These are phyloP conservation scores for Dicerorhinus sumatrensis DNA, from an alignment of 2,113 vertebrate genomes.

Conservation along the genomic window DNA sequence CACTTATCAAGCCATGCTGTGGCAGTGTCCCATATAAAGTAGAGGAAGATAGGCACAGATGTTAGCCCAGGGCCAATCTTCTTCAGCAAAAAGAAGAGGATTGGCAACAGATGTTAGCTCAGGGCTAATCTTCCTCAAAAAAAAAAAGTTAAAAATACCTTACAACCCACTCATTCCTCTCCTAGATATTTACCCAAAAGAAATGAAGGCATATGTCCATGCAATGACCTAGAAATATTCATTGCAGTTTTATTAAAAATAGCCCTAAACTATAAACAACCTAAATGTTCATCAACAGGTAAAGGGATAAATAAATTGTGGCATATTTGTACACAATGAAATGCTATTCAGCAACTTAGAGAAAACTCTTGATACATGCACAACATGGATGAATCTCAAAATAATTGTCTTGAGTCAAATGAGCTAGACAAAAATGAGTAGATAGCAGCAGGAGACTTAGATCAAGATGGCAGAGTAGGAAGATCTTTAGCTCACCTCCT, in stretches of 20 bases:
- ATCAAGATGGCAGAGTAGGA: too few relatives aligned
- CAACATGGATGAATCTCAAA: conserved; percentile 26
- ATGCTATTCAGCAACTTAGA: conserved; percentile 44
- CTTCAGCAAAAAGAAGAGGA: too few relatives aligned
- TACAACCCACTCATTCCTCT: not conserved
- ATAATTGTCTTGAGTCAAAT: conserved; percentile 44
- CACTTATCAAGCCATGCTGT: too few relatives aligned
- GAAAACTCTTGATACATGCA: not conserved
- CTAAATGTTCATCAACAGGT: not conserved
- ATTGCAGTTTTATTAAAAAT: not conserved
- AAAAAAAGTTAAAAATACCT: not conserved
- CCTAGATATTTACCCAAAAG: not conserved
- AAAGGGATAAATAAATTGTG: not conserved
- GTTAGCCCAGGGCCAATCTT: too few relatives aligned
- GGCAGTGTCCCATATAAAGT: too few relatives aligned
- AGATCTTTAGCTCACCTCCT: too few relatives aligned
- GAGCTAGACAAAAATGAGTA: not conserved
- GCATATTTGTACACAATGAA: not conserved
- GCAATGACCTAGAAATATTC: not conserved
- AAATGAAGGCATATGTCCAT: not conserved
- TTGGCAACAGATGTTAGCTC: too few relatives aligned
- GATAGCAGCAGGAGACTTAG: too few relatives aligned
- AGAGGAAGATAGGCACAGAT: too few relatives aligned
- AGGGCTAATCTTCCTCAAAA: too few relatives aligned
- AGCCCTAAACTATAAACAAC: not conserved